Conservation (phyloP, 2,113 vertebrate genomes). For the Pangasianodon hypophthalmus region DNA sequence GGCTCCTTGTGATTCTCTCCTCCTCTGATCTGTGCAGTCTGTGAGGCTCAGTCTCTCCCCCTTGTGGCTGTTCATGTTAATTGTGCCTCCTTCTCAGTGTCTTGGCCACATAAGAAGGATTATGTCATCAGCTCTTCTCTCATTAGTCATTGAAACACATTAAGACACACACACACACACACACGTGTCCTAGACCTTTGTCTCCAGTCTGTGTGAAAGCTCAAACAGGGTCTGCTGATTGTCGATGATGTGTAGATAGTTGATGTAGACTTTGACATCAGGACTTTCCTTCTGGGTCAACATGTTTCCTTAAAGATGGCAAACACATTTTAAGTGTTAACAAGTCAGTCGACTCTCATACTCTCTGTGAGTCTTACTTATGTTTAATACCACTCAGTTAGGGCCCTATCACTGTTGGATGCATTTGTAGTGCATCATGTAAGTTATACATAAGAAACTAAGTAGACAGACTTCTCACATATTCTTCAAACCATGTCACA, state of each 20-base stretch:
- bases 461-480: background rate
- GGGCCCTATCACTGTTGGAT: background rate
- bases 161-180: too few relatives aligned
- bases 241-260: conserved; percentile 91
- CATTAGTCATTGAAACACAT: background rate
- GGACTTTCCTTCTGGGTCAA: conserved; percentile 85
- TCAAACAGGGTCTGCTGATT: conserved; percentile 96
- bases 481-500: background rate
- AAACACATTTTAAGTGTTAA: background rate
- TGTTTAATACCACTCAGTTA: background rate
- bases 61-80: conserved; percentile 50
- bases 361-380: background rate
- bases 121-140: background rate
- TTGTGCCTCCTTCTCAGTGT: conserved; percentile 6
- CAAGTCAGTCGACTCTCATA: background rate
- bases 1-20: conserved; percentile 30
- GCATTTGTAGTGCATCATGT: background rate
- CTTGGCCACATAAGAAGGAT: background rate
- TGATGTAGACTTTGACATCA: conserved; percentile 83
- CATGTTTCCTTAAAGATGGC: conserved; percentile 76
- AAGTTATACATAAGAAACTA: background rate
- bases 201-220: conserved; percentile 94
- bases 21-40: conserved; percentile 25
- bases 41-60: conserved; percentile 58
- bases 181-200: conserved; percentile 72